A percentile compares a stretch with the other conserved stretches of the same genome.
Conservation (phyloP, 30 jellyfish, hydroid and myxozoan species). For the Cassiopea andromeda region DNA sequence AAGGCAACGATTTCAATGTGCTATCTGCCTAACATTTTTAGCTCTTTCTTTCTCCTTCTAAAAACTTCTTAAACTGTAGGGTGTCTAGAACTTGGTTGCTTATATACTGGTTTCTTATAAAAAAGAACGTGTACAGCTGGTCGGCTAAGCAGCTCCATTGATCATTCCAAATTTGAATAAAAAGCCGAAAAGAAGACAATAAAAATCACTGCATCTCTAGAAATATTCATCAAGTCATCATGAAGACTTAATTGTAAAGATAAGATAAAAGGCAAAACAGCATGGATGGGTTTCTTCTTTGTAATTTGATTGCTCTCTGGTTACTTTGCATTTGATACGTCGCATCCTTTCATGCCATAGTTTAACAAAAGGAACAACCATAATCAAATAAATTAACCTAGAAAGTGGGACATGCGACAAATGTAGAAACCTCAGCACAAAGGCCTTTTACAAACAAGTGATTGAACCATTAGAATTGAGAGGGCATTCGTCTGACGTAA, state of each 20-base stretch:
- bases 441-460: neutral
- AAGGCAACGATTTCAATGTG: too few species aligned
- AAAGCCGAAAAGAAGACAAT: too few species aligned
- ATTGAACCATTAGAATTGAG: conserved; percentile 6
- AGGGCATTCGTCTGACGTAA: neutral
- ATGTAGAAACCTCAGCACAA: conserved; percentile 1
- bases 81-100: too few species aligned
- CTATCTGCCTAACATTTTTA: too few species aligned
- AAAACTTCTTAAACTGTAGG: too few species aligned
- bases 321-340: neutral
- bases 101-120: too few species aligned
- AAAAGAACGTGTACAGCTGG: too few species aligned
- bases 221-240: neutral
- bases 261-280: neutral
- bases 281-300: neutral
- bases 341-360: neutral
- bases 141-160: too few species aligned
- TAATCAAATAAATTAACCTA: neutral
- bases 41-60: too few species aligned
- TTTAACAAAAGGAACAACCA: neutral
- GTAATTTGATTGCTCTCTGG: conserved; percentile 9
- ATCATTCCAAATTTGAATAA: neutral
- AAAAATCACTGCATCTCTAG: neutral
- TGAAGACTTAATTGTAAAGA: conserved; percentile 11
- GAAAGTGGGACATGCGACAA: conserved; percentile 2